phyloP scores from a whole-genome alignment of 2,888 invertebrate genomes.

The Coelinius sp. region DNA sequence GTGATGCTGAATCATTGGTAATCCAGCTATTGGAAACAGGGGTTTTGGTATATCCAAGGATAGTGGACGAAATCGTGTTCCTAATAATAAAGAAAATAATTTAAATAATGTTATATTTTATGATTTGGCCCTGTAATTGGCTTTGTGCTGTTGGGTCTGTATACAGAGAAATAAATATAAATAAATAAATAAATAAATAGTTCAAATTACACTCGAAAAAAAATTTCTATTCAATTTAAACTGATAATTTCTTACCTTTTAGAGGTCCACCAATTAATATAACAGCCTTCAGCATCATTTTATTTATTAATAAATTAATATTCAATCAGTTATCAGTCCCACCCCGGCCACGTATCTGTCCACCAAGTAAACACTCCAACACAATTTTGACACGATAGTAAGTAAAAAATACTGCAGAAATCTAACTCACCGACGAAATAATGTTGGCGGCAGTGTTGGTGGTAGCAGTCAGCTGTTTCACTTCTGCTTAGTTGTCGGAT shows the following conservation, averaged over 20 bases:
- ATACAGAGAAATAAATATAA: too few species aligned
- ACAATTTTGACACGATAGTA: background rate
- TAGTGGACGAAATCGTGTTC: slow-evolving; percentile 96
- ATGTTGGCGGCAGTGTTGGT: slow-evolving; percentile 27
- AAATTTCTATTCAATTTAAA: too few species aligned
- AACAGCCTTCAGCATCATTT: slow-evolving; percentile 84
- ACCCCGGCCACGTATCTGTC: background rate
- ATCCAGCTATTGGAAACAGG: slow-evolving; percentile 95
- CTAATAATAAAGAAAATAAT: slow-evolving; percentile 71
- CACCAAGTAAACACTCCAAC: background rate
- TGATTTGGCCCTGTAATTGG: too few species aligned
- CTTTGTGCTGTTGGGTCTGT: too few species aligned
- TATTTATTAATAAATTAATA: background rate
- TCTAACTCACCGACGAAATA: background rate
- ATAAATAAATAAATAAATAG: too few species aligned
- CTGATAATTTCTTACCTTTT: slow-evolving; percentile 82
- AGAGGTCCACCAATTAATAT: slow-evolving; percentile 95
- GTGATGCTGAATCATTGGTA: slow-evolving; percentile 96
- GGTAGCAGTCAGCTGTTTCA: slow-evolving; percentile 28
- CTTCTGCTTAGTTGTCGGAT: slow-evolving; percentile 24
- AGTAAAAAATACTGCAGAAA: background rate
- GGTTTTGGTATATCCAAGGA: slow-evolving; percentile 98
- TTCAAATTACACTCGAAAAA: too few species aligned
- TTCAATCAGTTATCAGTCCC: background rate
- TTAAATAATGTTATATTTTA: too few species aligned